These are phyloP conservation scores for Pelosia muscerda DNA, from an alignment of 2,888 invertebrate genomes.

Conservation along the genomic window DNA sequence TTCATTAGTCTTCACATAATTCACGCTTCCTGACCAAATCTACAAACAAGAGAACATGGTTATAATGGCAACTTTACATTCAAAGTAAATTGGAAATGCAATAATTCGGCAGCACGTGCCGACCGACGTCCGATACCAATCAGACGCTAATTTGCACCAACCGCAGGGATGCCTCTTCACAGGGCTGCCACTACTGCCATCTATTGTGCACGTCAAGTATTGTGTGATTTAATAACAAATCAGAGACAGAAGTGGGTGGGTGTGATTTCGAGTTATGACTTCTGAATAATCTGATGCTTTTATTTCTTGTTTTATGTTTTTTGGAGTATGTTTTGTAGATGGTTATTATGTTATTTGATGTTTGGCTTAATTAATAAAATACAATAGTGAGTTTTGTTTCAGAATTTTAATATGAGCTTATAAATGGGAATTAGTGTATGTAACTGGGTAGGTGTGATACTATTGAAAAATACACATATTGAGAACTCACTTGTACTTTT, in stretches of 20 bases:
- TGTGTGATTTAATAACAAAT: slow-evolving; percentile 52
- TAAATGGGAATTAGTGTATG: neutral
- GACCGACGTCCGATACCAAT: slow-evolving; percentile 54
- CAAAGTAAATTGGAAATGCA: slow-evolving; percentile 40
- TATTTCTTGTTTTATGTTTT: neutral
- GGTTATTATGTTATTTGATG: neutral
- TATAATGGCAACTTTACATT: slow-evolving; percentile 24
- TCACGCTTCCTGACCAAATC: neutral
- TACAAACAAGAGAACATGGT: slow-evolving; percentile 9
- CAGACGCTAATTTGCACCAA: slow-evolving; percentile 53
- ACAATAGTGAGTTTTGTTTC: neutral
- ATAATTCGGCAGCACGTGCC: slow-evolving; percentile 52
- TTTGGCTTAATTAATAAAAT: neutral
- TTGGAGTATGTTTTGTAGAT: neutral
- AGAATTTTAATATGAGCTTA: neutral
- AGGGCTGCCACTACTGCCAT: slow-evolving; percentile 35
- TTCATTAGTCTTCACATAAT: neutral
- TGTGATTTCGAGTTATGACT: slow-evolving; percentile 36
- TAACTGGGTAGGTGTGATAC: neutral
- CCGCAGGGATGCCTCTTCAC: slow-evolving; percentile 45
- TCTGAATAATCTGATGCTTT: slow-evolving; percentile 13
- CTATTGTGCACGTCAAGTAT: slow-evolving; percentile 41
- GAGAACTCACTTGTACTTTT: no score
- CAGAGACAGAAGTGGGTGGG: slow-evolving; percentile 44
- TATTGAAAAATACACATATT: no score